These are phyloP conservation scores for Datnioides undecimradiatus DNA, from an alignment of 2,113 vertebrate genomes.

Conservation along the genomic window DNA sequence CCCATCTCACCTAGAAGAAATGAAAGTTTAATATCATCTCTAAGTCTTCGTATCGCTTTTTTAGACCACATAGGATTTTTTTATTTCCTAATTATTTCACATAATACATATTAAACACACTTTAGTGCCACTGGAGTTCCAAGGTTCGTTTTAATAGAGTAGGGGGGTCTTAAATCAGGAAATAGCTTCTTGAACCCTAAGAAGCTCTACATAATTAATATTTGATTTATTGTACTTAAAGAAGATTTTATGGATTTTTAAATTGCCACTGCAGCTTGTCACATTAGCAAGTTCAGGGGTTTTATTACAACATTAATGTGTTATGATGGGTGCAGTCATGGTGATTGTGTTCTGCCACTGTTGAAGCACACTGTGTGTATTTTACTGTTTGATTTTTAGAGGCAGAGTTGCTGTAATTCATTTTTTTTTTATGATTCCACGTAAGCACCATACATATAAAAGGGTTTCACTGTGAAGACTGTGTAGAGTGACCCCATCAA, in stretches of 20 bases:
- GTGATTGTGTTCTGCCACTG: constrained; percentile 65
- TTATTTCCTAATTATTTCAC: constrained; percentile 54
- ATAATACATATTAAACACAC: constrained; percentile 66
- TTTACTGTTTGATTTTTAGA: constrained; percentile 65
- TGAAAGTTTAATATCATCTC: constrained; percentile 22
- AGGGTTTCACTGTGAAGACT: constrained; percentile 19
- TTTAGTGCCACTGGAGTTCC: constrained; percentile 49
- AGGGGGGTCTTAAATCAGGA: constrained; percentile 71
- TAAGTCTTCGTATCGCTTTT: constrained; percentile 33
- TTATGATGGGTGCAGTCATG: constrained; percentile 73
- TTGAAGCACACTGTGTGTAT: constrained; percentile 29
- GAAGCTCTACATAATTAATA: constrained; percentile 78
- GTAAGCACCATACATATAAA: constrained; percentile 36
- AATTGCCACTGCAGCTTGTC: constrained; percentile 78
- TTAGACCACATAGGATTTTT: constrained; percentile 34
- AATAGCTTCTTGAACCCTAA: constrained; percentile 70
- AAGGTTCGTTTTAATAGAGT: constrained; percentile 65
- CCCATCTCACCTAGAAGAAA: constrained; percentile 1
- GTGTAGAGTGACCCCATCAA: constrained; percentile 37
- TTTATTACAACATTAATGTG: constrained; percentile 81
- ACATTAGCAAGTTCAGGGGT: constrained; percentile 82
- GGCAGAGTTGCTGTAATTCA: constrained; percentile 42
- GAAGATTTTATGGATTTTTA: constrained; percentile 77
- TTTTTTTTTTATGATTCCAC: constrained; percentile 57
- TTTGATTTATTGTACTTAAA: constrained; percentile 78